A percentile compares a stretch with the other conserved stretches of the same genome.
phyloP scores from a whole-genome alignment of 1,140 invertebrate species.

The Bilobella aurantiaca region DNA sequence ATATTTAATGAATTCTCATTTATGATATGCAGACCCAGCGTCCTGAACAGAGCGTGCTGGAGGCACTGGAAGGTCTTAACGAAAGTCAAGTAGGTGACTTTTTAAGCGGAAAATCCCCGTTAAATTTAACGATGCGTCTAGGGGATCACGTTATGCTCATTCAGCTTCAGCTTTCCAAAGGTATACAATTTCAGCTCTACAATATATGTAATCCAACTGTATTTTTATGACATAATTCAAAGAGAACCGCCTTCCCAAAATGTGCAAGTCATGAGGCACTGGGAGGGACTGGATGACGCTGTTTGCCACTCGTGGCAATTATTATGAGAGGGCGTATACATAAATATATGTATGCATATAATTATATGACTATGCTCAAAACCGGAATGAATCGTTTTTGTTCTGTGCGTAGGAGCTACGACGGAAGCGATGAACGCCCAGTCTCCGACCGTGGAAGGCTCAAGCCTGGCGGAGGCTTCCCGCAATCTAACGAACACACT shows the following conservation, averaged over 20 bases:
- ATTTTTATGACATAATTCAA: neutral
- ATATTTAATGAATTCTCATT: no score
- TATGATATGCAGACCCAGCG: constrained; percentile 77
- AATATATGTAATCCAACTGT: neutral
- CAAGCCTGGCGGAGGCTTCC: constrained; percentile 64
- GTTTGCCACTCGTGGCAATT: no score
- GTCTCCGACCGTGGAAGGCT: constrained; percentile 14
- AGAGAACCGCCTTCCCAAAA: constrained; percentile 18
- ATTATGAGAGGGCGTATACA: no score
- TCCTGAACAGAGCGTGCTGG: constrained; percentile 86
- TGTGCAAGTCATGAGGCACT: constrained; percentile 22
- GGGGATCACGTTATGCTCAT: constrained; percentile 96
- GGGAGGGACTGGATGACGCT: no score
- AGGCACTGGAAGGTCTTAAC: constrained; percentile 83
- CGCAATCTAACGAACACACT: constrained; percentile 82
- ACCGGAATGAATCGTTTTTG: no score
- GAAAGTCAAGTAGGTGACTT: constrained; percentile 92
- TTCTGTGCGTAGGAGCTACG: no score
- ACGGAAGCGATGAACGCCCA: constrained; percentile 6
- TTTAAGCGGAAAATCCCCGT: constrained; percentile 67
- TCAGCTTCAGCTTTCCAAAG: constrained; percentile 79
- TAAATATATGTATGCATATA: no score
- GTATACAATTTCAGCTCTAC: constrained; percentile 40
- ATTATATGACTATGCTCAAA: no score
- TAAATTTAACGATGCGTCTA: constrained; percentile 85